Evolutionary conservation across 1,140 invertebrate species (phyloP).

Genomic region (Augochlora pura): DNA sequence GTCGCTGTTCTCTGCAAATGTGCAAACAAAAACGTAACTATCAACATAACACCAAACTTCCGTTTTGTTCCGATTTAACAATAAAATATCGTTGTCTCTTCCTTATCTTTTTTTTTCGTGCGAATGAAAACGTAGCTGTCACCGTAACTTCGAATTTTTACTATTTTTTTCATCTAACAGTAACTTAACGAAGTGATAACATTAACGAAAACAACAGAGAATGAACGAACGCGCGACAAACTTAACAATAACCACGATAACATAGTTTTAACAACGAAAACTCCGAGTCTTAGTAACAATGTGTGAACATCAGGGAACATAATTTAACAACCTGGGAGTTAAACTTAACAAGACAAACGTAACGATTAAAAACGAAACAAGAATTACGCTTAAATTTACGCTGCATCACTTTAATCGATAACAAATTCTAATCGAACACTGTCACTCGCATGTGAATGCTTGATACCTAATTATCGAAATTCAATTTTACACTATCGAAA

Average conservation of each 20-base stretch:
- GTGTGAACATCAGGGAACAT: neutral
- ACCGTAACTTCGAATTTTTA: conserved; percentile 14
- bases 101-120: neutral
- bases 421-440: too few species aligned
- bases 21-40: conserved; percentile 29
- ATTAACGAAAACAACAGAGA: conserved; percentile 39
- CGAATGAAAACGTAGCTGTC: conserved; percentile 2
- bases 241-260: conserved; percentile 19
- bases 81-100: neutral
- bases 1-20: too few species aligned
- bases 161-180: too few species aligned
- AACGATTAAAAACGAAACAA: conserved; percentile 22
- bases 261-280: conserved; percentile 14
- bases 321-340: neutral
- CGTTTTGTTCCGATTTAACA: too few species aligned
- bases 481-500: too few species aligned
- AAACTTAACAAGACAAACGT: conserved; percentile 29
- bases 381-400: neutral
- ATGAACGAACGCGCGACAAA: conserved; percentile 10
- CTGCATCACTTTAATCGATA: too few species aligned
- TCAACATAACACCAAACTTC: conserved; percentile 3
- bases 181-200: conserved; percentile 4
- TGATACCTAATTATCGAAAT: too few species aligned
- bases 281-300: neutral
- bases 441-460: too few species aligned